Base-by-base conservation (phyloP, 2,888 invertebrate species). In the Ashinkailepas kermadecensis region DNA sequence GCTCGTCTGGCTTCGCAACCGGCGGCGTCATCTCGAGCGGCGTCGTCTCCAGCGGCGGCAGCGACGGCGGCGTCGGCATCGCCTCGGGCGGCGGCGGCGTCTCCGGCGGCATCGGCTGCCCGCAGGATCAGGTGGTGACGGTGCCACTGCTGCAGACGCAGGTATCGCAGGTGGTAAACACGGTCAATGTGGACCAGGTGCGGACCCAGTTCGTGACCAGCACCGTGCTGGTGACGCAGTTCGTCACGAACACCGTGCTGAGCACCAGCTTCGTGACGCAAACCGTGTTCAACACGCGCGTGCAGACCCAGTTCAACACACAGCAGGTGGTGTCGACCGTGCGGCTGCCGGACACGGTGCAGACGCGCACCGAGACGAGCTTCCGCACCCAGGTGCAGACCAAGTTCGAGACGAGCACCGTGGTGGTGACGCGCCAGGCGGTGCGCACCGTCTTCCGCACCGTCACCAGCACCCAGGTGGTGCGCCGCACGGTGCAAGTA, bases 241-340 rank as follows among this genome's bases (percentile, higher is more conserved):
- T 81, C 65, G 57, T 81, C n/a, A 84, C 82, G 12, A 80, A 62
- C 11, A 82, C 82, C 39, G 82, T 83, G 58, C 82, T 81, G 79
- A 81, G 81, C 56, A 83, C 83, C 21, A 82, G 80, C 81, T 81
- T 81, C 80, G 81, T 83, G 58, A 84, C 82, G 23, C 82, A 82
- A 8, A 81, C 81, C 15, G 81, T 81, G 8, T 80, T 80, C 67
- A 80, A 80, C 74, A 84, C 84, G 12, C 78, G 81, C 15, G 79
- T 83, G 11, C 82, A 82, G 56, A 84, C 83, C 15, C 64, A 80
- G 80, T 25, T 23, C 25, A n/a, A 59, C 57, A 12, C 25, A 70
- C 59, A 67, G 18, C 9, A 23, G 70, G 57, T 67, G 57, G n/a
- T 56, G 56, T n/a, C 54, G 15, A 74, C 74, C 2, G 54, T 56